Conservation (phyloP, 2,797 vertebrate species). For the Linurgus olivaceus region DNA sequence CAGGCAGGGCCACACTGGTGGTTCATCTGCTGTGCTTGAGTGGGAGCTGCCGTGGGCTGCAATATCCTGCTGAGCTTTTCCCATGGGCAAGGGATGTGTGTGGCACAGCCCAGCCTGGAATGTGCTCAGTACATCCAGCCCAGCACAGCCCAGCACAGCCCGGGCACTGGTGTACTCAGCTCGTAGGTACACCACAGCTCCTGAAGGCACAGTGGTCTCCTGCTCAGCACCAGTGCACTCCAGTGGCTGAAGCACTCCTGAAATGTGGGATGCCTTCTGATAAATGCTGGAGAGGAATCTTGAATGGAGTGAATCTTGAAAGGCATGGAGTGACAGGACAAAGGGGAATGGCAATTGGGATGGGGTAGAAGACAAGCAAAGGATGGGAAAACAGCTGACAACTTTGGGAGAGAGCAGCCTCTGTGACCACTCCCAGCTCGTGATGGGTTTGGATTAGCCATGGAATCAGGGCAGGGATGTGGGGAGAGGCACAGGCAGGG, state of each 20-base stretch:
- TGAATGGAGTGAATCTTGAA: not conserved
- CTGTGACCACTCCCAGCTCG: not conserved
- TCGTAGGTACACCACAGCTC: not conserved
- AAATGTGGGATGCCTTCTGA: not conserved
- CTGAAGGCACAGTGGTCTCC: not conserved
- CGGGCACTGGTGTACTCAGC: not conserved
- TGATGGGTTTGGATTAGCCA: not conserved
- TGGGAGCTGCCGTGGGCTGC: not conserved
- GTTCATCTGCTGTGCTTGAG: not conserved
- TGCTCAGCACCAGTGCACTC: not conserved
- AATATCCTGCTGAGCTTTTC: not conserved
- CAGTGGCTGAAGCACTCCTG: not conserved
- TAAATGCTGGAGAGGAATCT: not conserved
- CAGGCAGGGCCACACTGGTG: not conserved
- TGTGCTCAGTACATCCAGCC: fast-evolving
- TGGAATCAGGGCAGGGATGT: not conserved
- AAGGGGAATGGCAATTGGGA: not conserved
- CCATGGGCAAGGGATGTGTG: not conserved
- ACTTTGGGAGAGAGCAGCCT: not conserved
- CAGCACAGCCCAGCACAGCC: not conserved
- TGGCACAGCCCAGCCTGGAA: not conserved
- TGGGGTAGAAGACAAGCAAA: not conserved
- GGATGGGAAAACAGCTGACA: not conserved
- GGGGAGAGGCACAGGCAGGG: not conserved
- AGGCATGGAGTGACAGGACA: not conserved